Evolutionary conservation across 2,797 vertebrate species (phyloP).

Genomic region (Gymnothorax javanicus): DNA sequence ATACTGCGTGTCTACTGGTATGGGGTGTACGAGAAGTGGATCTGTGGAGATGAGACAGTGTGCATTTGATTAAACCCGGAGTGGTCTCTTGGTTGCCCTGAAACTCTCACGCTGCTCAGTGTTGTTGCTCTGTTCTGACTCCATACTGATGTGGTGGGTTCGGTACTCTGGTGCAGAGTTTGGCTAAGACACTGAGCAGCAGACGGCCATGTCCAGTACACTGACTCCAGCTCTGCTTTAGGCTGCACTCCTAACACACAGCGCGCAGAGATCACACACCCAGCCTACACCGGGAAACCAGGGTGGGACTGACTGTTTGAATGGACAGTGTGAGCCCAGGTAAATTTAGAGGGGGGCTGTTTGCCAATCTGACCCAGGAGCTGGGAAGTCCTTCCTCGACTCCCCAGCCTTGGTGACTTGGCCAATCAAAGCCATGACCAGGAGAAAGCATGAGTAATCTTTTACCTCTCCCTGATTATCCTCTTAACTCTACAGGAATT

Average conservation of each 20-base stretch:
- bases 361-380: conserved; percentile 56
- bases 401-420: conserved; percentile 29
- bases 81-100: too few relatives aligned
- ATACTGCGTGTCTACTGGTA: not conserved
- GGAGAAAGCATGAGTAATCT: conserved; percentile 74
- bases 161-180: not conserved
- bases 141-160: not conserved
- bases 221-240: not conserved
- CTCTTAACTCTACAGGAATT: conserved; percentile 77
- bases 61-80: too few relatives aligned
- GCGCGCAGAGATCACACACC: not conserved
- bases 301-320: not conserved
- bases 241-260: not conserved
- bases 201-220: too few relatives aligned
- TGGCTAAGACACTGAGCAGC: not conserved
- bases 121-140: too few relatives aligned
- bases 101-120: too few relatives aligned
- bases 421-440: conserved; percentile 50
- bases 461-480: conserved; percentile 74
- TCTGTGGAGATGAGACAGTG: too few relatives aligned
- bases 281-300: not conserved
- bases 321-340: not conserved
- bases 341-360: conserved; percentile 64
- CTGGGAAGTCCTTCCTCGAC: conserved; percentile 48
- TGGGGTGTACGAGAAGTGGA: too few relatives aligned